Conservation (phyloP, 2,797 vertebrate species). For the Macropodus opercularis region DNA sequence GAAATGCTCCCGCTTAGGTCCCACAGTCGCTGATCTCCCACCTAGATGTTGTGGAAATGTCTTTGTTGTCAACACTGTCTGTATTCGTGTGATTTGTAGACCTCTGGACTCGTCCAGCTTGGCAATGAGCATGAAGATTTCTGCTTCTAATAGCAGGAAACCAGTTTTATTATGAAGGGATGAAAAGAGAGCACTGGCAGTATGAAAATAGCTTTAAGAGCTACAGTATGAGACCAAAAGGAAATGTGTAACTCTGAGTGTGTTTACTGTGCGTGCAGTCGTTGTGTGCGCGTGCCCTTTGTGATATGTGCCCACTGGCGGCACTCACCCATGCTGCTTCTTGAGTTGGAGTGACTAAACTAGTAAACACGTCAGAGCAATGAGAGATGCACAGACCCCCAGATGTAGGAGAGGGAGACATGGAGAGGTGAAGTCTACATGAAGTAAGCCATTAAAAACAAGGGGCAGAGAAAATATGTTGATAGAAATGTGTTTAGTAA, state of each 20-base stretch:
- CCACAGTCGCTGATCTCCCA: conserved; percentile 32
- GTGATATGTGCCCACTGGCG: conserved; percentile 52
- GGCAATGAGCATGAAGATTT: conserved; percentile 25
- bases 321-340: conserved; percentile 40
- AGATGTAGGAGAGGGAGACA: conserved; percentile 22
- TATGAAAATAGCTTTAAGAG: conserved; percentile 26
- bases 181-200: conserved; percentile 37
- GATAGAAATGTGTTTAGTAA: neutral
- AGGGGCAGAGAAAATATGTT: neutral
- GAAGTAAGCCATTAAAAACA: neutral
- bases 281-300: conserved; percentile 33
- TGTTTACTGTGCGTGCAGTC: conserved; percentile 33
- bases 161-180: conserved; percentile 25
- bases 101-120: conserved; percentile 19
- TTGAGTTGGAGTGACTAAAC: conserved; percentile 49
- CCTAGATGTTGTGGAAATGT: conserved; percentile 39
- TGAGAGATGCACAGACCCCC: conserved; percentile 19
- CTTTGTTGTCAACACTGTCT: conserved; percentile 46
- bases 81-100: conserved; percentile 45
- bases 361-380: conserved; percentile 37
- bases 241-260: conserved; percentile 30
- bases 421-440: neutral
- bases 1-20: conserved; percentile 25
- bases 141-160: conserved; percentile 31
- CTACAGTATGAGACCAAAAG: conserved; percentile 19